phyloP scores from a whole-genome alignment of 2,888 invertebrate species.

The Clepsis dumicolana region DNA sequence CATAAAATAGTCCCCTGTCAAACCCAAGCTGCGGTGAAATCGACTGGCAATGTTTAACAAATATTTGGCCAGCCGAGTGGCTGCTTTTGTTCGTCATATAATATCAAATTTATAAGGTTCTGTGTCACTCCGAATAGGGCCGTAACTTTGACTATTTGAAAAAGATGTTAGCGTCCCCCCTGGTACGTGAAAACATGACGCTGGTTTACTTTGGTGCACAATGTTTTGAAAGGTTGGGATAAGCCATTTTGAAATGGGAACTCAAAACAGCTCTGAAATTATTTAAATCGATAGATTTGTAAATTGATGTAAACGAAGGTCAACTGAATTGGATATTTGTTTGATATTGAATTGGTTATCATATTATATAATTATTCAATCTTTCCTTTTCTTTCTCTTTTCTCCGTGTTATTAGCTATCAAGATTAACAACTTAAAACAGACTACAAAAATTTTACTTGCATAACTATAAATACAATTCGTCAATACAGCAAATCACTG shows the following conservation, averaged over 20 bases:
- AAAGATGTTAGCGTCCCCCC: conserved; percentile 25
- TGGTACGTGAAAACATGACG: conserved; percentile 1
- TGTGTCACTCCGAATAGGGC: conserved; percentile 43
- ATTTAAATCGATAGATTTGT: not conserved
- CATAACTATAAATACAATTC: too few species aligned
- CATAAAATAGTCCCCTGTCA: conserved; percentile 81
- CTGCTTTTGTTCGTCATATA: conserved; percentile 43
- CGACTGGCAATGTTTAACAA: conserved; percentile 73
- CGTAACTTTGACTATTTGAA: conserved; percentile 29
- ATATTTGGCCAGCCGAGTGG: conserved; percentile 63
- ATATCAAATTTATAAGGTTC: conserved; percentile 44
- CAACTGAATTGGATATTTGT: not conserved
- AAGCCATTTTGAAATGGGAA: too few species aligned
- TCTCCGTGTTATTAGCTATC: too few species aligned
- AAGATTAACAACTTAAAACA: too few species aligned
- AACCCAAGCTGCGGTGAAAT: conserved; percentile 63
- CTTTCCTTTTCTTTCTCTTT: too few species aligned
- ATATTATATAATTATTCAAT: too few species aligned
- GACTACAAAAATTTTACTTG: too few species aligned
- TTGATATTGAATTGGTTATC: too few species aligned
- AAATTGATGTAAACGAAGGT: not conserved
- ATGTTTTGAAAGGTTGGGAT: too few species aligned
- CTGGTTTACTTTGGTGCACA: not conserved
- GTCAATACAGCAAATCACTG: too few species aligned
- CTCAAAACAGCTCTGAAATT: not conserved